Percentiles rank a stretch among this genome's conserved stretches.
Conservation (phyloP, 2,888 invertebrate genomes). For the Dicranocentrus wangi region DNA sequence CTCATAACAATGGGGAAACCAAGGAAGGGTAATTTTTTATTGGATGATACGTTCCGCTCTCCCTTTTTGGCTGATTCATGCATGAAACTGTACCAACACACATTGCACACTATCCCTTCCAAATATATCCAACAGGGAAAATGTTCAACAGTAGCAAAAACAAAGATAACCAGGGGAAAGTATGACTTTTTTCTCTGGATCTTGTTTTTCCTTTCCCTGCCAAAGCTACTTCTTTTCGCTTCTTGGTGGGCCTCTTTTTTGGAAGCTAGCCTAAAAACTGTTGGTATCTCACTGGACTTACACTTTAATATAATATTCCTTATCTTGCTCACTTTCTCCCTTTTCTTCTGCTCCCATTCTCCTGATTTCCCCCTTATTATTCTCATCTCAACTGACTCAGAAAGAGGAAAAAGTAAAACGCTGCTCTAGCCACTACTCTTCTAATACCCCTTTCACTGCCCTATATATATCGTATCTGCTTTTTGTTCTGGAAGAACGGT, state of each 20-base stretch:
- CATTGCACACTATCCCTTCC: neutral
- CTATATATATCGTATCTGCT: neutral
- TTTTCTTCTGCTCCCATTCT: constrained; percentile 23
- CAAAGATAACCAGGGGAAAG: constrained; percentile 15
- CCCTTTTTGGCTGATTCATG: constrained; percentile 19
- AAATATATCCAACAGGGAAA: constrained; percentile 14
- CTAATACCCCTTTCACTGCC: neutral
- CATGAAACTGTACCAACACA: neutral
- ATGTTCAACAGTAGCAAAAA: constrained; percentile 23
- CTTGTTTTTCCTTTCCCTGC: neutral
- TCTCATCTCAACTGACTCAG: constrained; percentile 21
- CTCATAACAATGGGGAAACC: neutral
- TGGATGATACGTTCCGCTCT: constrained; percentile 16
- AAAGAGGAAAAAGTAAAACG: constrained; percentile 12
- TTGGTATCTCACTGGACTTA: constrained; percentile 19
- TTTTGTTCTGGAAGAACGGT: constrained; percentile 38
- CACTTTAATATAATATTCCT: constrained; percentile 31
- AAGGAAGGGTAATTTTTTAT: constrained; percentile 28
- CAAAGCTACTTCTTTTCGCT: neutral
- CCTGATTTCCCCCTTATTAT: constrained; percentile 20
- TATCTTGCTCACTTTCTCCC: constrained; percentile 27
- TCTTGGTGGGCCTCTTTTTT: neutral
- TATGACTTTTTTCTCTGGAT: neutral
- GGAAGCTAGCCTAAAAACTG: constrained; percentile 26
- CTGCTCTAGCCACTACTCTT: no score